Evolutionary conservation across 2,888 invertebrate genomes (phyloP).

Genomic region (Biston betularia): DNA sequence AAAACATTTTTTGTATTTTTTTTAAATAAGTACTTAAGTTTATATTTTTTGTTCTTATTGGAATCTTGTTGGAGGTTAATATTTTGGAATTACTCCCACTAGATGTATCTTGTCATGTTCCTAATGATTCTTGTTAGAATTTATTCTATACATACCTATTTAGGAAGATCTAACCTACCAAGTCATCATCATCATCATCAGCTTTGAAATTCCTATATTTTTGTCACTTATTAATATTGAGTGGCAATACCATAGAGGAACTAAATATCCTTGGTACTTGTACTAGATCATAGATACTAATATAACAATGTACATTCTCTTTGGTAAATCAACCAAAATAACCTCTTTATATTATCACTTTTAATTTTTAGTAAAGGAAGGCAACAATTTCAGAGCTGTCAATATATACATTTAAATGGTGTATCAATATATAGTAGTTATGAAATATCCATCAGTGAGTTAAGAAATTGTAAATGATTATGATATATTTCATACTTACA

Average conservation of each 20-base stretch:
- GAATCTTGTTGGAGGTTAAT: slow-evolving; percentile 51
- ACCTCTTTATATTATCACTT: not conserved
- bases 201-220: not conserved
- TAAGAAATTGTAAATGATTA: too few relatives aligned
- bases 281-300: too few relatives aligned
- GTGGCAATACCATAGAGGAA: not conserved
- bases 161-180: not conserved
- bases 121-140: not conserved
- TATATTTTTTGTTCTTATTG: slow-evolving; percentile 50
- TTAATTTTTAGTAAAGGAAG: too few relatives aligned
- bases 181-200: not conserved
- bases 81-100: not conserved
- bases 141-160: not conserved
- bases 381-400: not conserved
- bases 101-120: not conserved
- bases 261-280: not conserved
- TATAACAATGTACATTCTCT: not conserved
- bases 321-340: not conserved
- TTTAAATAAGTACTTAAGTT: not conserved
- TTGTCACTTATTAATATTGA: not conserved
- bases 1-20: slow-evolving; percentile 30
- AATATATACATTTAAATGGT: not conserved
- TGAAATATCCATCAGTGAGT: too few relatives aligned
- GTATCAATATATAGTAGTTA: not conserved
- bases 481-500: not conserved